Percentiles rank a stretch among this genome's conserved stretches.
These are phyloP conservation scores for Ancistrus triradiatus DNA, from an alignment of 2,113 vertebrate genomes.

Conservation along the genomic window DNA sequence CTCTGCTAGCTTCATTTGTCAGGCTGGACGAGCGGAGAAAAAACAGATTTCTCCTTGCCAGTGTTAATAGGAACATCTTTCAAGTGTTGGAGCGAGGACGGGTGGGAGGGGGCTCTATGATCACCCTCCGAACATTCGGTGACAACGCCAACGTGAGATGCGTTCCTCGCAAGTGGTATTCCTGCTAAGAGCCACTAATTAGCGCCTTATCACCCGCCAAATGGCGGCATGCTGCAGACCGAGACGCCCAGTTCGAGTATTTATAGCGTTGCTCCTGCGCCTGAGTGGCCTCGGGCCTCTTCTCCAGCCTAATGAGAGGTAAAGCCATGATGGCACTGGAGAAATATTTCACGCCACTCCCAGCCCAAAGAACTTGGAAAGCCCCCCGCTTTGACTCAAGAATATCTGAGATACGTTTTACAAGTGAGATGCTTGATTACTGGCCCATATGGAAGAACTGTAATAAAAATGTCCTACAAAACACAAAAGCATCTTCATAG, in stretches of 20 bases:
- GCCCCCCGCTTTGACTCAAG: constrained; percentile 14
- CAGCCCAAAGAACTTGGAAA: constrained; percentile 30
- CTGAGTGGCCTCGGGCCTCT: constrained; percentile 32
- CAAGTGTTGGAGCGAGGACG: constrained; percentile 75
- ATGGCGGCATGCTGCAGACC: constrained; percentile 62
- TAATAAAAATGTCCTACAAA: too few relatives aligned
- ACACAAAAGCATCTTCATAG: too few relatives aligned
- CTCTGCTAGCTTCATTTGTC: constrained; percentile 95
- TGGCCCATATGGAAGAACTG: too few relatives aligned
- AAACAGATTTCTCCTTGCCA: constrained; percentile 81
- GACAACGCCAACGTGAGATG: constrained; percentile 76
- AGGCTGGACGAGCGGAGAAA: constrained; percentile 80
- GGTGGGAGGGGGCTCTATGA: constrained; percentile 50
- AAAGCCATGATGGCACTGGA: constrained; percentile 27
- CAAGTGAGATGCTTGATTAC: too few relatives aligned
- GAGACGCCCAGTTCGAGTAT: constrained; percentile 59
- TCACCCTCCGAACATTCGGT: constrained; percentile 77
- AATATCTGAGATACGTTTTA: constrained; percentile 12
- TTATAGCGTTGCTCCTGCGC: constrained; percentile 58
- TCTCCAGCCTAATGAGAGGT: constrained; percentile 38
- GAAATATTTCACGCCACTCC: constrained; percentile 26
- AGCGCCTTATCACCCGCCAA: constrained; percentile 73
- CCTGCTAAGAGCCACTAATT: constrained; percentile 74
- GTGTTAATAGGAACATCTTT: constrained; percentile 86
- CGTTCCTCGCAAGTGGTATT: constrained; percentile 68